A percentile compares a stretch with the other conserved stretches of the same genome.
These are phyloP conservation scores for Hemicentrotus pulcherrimus DNA, from an alignment of 35 echinoderm and acorn worm genomes.

Conservation along the genomic window DNA sequence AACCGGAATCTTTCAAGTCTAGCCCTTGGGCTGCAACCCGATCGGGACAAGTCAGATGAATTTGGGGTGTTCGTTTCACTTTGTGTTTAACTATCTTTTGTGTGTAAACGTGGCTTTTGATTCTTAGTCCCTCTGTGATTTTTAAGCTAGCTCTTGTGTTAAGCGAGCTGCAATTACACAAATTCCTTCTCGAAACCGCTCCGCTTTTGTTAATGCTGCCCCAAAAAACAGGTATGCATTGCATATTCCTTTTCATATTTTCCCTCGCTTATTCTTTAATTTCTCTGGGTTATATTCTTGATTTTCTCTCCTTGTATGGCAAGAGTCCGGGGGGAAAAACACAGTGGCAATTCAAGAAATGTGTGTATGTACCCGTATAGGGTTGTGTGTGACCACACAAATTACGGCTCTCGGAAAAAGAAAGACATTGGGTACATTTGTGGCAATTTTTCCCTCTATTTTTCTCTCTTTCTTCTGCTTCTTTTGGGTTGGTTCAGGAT, in stretches of 20 bases:
- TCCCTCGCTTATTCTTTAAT: neutral
- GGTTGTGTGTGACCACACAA: neutral
- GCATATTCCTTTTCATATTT: slow-evolving; percentile 28
- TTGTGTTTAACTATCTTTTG: slow-evolving; percentile 52
- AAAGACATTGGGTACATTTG: slow-evolving; percentile 28
- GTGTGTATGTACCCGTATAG: neutral
- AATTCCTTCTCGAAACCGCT: slow-evolving; percentile 28
- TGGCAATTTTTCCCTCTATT: slow-evolving; percentile 16
- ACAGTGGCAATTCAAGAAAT: neutral
- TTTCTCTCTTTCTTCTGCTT: neutral
- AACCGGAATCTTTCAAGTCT: slow-evolving; percentile 42
- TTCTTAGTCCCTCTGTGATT: slow-evolving; percentile 31
- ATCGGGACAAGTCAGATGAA: slow-evolving; percentile 44
- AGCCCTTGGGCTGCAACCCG: slow-evolving; percentile 35
- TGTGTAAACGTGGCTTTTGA: slow-evolving; percentile 38
- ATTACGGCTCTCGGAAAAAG: neutral
- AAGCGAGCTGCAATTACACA: slow-evolving; percentile 41
- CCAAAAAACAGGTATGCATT: slow-evolving; percentile 7
- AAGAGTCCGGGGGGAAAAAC: neutral
- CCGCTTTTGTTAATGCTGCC: neutral
- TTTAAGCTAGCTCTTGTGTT: slow-evolving; percentile 14
- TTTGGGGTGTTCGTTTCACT: slow-evolving; percentile 45
- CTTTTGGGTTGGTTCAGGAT: neutral
- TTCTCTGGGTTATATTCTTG: neutral
- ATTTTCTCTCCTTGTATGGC: neutral